A percentile compares a stretch with the other conserved stretches of the same genome.
Conservation (phyloP, 2,888 invertebrate genomes). For the Orthosia incerta region DNA sequence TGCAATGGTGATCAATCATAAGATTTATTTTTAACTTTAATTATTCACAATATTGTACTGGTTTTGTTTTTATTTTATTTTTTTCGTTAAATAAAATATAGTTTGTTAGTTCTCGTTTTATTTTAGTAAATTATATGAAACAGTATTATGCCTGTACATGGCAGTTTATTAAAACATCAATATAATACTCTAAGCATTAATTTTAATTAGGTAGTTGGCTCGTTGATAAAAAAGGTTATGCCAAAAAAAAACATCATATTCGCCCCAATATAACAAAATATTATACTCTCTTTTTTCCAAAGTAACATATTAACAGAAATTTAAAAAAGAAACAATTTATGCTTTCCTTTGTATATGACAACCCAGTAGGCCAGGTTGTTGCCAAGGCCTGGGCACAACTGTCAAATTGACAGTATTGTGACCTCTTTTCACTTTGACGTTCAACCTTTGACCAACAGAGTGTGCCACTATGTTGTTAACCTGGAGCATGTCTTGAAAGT, state of each 20-base stretch:
- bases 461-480: conserved; percentile 93
- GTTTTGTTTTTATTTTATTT: not conserved
- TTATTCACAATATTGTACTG: conserved; percentile 16
- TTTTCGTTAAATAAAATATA: conserved; percentile 12
- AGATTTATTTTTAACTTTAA: conserved; percentile 84
- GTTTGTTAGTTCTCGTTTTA: conserved; percentile 19
- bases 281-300: not conserved
- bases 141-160: not conserved
- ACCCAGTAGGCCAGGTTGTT: conserved; percentile 94
- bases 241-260: not conserved
- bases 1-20: conserved; percentile 88
- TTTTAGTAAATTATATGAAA: not conserved
- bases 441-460: conserved; percentile 91
- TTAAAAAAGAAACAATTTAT: conserved; percentile 17
- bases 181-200: too few species aligned
- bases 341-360: conserved; percentile 79
- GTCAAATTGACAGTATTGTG: conserved; percentile 88
- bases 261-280: conserved; percentile 2
- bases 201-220: not conserved
- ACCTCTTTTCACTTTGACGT: conserved; percentile 88
- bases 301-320: not conserved
- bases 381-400: conserved; percentile 94
- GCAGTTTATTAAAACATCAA: not conserved
- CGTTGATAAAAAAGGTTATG: not conserved
- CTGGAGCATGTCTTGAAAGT: conserved; percentile 93